Evolutionary conservation across 2,797 vertebrate genomes (phyloP).

Genomic region (Schizopygopsis malacanthus): DNA sequence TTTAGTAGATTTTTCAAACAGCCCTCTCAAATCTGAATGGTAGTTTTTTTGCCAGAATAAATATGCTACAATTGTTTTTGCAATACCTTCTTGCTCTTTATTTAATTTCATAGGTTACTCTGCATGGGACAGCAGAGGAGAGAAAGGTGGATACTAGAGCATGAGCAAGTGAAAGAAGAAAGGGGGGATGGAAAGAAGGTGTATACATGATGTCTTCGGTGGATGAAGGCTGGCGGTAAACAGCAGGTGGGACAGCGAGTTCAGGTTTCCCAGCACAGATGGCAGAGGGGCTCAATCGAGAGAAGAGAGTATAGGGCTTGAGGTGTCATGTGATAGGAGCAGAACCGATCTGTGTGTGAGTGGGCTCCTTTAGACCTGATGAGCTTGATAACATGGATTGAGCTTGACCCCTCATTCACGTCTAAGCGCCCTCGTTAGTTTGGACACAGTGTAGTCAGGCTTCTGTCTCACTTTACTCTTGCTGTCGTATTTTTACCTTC

Average conservation of each 20-base stretch:
- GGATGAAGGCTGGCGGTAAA: constrained; percentile 62
- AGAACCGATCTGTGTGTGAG: constrained; percentile 40
- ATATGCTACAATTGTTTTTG: not conserved
- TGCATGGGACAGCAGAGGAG: not conserved
- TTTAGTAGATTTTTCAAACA: not conserved
- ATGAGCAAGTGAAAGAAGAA: constrained; percentile 45
- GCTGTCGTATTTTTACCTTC: constrained; percentile 33
- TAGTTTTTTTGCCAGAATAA: not conserved
- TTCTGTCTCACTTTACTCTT: constrained; percentile 36
- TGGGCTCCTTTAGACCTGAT: constrained; percentile 46
- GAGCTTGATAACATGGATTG: constrained; percentile 42
- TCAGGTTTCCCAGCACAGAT: constrained; percentile 81
- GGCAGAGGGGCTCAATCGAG: constrained; percentile 69
- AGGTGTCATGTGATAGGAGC: constrained; percentile 60
- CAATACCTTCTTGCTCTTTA: not conserved
- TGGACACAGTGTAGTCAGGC: not conserved
- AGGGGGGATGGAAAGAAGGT: not conserved
- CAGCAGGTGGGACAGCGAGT: constrained; percentile 61
- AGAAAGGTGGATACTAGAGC: constrained; percentile 20
- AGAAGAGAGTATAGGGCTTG: constrained; percentile 57
- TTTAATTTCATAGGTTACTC: not conserved
- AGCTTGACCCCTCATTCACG: constrained; percentile 47
- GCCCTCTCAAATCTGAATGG: not conserved
- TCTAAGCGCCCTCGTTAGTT: constrained; percentile 9
- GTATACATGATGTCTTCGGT: constrained; percentile 40